phyloP scores from a whole-genome alignment of 2,797 vertebrate species.

The Squalus acanthias region DNA sequence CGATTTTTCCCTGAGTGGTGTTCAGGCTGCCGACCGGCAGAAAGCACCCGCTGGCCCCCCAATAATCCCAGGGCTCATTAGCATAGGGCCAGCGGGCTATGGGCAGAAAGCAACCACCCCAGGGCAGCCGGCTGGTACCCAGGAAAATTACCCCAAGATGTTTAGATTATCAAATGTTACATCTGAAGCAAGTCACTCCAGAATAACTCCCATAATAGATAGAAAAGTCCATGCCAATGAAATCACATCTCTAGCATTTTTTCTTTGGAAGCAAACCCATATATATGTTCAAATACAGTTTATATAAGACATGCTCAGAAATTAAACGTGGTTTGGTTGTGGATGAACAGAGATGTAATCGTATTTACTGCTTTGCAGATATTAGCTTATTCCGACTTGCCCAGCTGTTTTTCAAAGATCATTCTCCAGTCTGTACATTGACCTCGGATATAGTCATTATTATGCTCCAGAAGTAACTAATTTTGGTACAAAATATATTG shows the following conservation, averaged over 20 bases:
- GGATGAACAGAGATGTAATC: neutral
- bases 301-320: neutral
- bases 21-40: too few species aligned
- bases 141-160: too few species aligned
- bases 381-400: neutral
- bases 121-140: too few species aligned
- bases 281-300: neutral
- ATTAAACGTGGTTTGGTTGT: neutral
- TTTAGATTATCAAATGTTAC: neutral
- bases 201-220: neutral
- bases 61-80: too few species aligned
- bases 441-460: neutral
- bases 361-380: neutral
- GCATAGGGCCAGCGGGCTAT: too few species aligned
- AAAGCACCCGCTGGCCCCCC: too few species aligned
- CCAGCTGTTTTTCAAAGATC: neutral
- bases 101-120: too few species aligned
- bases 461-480: neutral
- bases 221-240: neutral
- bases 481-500: neutral
- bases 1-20: neutral
- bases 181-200: neutral
- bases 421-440: neutral
- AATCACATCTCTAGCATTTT: neutral
- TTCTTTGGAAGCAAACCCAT: neutral